phyloP scores from a whole-genome alignment of 2,888 invertebrate genomes.

The Tenthredo notha region DNA sequence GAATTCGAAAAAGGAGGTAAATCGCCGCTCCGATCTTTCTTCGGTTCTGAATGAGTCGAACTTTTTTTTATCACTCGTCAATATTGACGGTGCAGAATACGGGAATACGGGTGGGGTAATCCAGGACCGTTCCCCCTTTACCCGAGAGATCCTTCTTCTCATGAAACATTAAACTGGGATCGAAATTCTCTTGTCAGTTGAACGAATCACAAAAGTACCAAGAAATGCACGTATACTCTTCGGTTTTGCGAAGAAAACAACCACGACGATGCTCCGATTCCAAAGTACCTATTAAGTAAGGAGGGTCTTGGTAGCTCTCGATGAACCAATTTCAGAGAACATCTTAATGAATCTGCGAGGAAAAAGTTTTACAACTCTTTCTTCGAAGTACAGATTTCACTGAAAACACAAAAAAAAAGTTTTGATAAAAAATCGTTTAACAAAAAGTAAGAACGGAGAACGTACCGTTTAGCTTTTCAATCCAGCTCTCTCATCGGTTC shows the following conservation, averaged over 20 bases:
- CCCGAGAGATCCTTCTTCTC: neutral
- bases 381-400: neutral
- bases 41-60: slow-evolving; percentile 13
- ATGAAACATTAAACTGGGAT: neutral
- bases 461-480: neutral
- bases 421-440: neutral
- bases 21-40: neutral
- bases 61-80: slow-evolving; percentile 10
- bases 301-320: neutral
- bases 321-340: neutral
- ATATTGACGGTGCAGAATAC: neutral
- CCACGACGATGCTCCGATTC: neutral
- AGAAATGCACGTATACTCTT: neutral
- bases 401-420: neutral
- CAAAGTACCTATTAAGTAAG: neutral
- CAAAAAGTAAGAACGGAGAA: neutral
- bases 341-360: neutral
- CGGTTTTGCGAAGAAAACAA: neutral
- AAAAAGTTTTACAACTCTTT: neutral
- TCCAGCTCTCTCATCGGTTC: neutral
- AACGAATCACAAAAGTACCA: neutral
- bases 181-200: neutral
- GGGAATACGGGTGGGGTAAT: neutral
- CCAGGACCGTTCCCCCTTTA: too few relatives aligned
- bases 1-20: neutral